Base-by-base conservation (phyloP, 2,113 vertebrate genomes). In the Pterocles gutturalis region DNA sequence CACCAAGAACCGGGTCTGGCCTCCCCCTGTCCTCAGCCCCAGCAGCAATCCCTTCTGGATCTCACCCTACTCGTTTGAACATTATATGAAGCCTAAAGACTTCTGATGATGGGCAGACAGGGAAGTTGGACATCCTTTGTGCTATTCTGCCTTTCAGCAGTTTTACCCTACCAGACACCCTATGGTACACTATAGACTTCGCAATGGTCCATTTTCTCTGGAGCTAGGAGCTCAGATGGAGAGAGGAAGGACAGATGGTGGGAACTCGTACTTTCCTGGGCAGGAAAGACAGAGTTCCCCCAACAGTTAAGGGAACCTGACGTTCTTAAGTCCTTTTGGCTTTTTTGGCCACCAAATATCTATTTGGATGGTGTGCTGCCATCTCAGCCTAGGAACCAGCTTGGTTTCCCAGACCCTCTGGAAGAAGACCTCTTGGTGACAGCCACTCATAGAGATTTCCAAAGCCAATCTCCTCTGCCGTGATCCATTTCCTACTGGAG, bases 151-250 rank as follows among this genome's bases (percentile, higher is more conserved):
- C 24, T 46, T 58, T 16, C 36, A 53, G 29, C 17, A 19, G 1
- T 41, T 33, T 60, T 75, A 25, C 15, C 45, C 29, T 18, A 12
- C 5, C 3, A 4, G 17, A 46, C 9, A 20, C 4, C 13, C 45
- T 25, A 1, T 0, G 16, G 5, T 1, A 36, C 6, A 3, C 7
- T 0, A 2, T 41, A 41, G 41, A 4, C 13, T 46, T 31, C n/a
- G 2, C 60, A 19, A 0, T 5, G 10, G 33, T 29, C 77, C 34
- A 11, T 0, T 0, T 48, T 41, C 21, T 20, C 71, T 69, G 61
- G 25, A 46, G 9, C 0, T 6, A 4, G 28, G 66, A 67, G 19
- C n/a, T 90, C 65, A 49, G 57, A 15, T 1, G 2, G 1, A 25
- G 70, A 1, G 3, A 54, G 15, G 33, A n/a, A 66, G 16, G 48